Evolutionary conservation across 2,797 vertebrate genomes (phyloP).

Genomic region (Ataeniobius toweri): DNA sequence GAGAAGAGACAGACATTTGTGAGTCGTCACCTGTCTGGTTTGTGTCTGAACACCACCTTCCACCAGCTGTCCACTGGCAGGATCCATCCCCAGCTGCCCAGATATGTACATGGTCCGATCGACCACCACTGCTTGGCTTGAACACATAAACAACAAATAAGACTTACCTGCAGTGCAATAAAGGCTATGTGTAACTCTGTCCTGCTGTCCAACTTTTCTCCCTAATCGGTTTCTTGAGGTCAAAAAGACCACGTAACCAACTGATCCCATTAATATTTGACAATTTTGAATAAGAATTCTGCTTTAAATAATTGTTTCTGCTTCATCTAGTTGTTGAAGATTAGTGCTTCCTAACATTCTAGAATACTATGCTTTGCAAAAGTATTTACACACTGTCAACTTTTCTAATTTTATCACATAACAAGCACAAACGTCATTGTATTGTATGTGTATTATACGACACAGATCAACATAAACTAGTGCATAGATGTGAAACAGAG

Average conservation of each 20-base stretch:
- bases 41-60: constrained; percentile 88
- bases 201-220: background rate
- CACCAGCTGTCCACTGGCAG: constrained; percentile 86
- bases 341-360: background rate
- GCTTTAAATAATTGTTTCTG: background rate
- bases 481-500: background rate
- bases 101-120: constrained; percentile 93
- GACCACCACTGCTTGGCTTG: constrained; percentile 92
- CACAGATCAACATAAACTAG: too few relatives aligned
- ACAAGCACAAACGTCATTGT: too few relatives aligned
- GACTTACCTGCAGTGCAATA: background rate
- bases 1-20: background rate
- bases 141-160: constrained; percentile 16
- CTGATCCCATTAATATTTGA: background rate
- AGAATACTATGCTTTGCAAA: background rate
- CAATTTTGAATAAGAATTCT: background rate
- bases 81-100: constrained; percentile 91
- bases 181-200: background rate
- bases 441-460: too few relatives aligned
- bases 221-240: background rate
- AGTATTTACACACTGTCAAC: too few relatives aligned
- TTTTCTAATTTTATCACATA: too few relatives aligned
- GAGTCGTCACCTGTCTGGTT: constrained; percentile 85
- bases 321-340: background rate
- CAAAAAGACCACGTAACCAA: background rate